phyloP scores from a whole-genome alignment of 2,888 invertebrate genomes.

The Cactoblastis cactorum region DNA sequence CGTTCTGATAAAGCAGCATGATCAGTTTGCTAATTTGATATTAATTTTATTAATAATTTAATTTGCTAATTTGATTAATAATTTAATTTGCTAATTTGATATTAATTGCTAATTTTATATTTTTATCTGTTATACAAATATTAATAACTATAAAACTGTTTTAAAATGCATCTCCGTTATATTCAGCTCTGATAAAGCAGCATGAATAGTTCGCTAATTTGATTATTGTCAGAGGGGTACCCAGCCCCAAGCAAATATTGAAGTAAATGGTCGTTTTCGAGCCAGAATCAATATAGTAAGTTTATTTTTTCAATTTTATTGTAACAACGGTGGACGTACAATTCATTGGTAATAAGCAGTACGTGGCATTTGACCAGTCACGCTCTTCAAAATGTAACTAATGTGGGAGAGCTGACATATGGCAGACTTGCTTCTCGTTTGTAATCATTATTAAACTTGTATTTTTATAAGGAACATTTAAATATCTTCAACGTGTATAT shows the following conservation, averaged over 20 bases:
- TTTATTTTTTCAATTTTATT: not conserved
- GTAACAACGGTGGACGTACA: not conserved
- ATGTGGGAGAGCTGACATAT: conserved; percentile 53
- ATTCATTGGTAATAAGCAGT: conserved; percentile 16
- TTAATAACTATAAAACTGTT: too few species aligned
- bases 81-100: too few species aligned
- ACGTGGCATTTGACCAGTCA: conserved; percentile 56
- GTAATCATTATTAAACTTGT: not conserved
- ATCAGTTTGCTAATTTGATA: too few species aligned
- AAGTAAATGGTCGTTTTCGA: not conserved
- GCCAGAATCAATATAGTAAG: not conserved
- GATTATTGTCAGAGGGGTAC: not conserved
- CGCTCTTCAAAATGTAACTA: conserved; percentile 47
- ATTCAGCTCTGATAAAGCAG: too few species aligned
- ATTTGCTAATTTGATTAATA: too few species aligned
- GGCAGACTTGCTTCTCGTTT: conserved; percentile 16
- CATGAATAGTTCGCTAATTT: not conserved
- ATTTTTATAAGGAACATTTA: not conserved
- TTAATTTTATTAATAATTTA: too few species aligned
- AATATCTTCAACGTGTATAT: too few species aligned
- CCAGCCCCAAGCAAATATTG: too few species aligned
- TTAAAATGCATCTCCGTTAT: too few species aligned
- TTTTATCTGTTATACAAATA: too few species aligned
- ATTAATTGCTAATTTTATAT: too few species aligned
- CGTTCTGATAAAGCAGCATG: too few species aligned